phyloP scores from a whole-genome alignment of 2,888 invertebrate genomes.

The Cremastinae sp. region DNA sequence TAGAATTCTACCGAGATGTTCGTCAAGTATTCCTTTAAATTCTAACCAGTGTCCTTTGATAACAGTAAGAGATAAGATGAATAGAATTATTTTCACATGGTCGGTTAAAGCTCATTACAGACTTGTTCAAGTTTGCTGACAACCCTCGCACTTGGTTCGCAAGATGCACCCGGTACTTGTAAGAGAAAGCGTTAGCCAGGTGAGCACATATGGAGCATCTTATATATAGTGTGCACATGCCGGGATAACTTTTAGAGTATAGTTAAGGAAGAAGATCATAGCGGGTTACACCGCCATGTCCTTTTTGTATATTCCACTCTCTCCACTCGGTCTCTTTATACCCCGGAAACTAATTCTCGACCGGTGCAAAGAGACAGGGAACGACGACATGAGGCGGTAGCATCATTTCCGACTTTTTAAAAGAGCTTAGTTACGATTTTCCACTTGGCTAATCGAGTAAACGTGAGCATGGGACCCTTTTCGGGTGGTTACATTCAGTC shows the following conservation, averaged over 20 bases:
- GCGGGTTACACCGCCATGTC: slow-evolving; percentile 10
- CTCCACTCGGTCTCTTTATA: slow-evolving; percentile 49
- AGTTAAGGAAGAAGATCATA: slow-evolving; percentile 8
- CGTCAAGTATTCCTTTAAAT: no score
- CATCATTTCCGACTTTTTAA: slow-evolving; percentile 57
- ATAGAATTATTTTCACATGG: slow-evolving; percentile 2
- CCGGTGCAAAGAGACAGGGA: slow-evolving; percentile 30
- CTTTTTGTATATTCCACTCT: slow-evolving; percentile 8
- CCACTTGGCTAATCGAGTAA: slow-evolving; percentile 42
- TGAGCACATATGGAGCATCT: slow-evolving; percentile 43
- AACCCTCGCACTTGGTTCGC: slow-evolving; percentile 30
- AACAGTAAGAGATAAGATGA: not conserved
- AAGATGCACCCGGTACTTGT: slow-evolving; percentile 30
- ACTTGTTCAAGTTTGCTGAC: slow-evolving; percentile 54
- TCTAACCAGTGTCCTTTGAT: no score
- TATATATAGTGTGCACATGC: slow-evolving; percentile 47
- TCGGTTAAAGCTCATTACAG: slow-evolving; percentile 47
- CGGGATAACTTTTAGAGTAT: slow-evolving; percentile 35
- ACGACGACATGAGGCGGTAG: slow-evolving; percentile 38
- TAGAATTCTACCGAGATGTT: no score
- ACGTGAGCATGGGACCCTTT: slow-evolving; percentile 29
- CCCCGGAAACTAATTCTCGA: slow-evolving; percentile 48
- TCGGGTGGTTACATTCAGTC: no score
- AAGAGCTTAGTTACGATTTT: slow-evolving; percentile 61
- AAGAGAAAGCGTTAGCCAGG: slow-evolving; percentile 35